These are phyloP conservation scores for Mesorhabditis spiculigera DNA, from an alignment of 2,888 invertebrate species.

Conservation along the genomic window DNA sequence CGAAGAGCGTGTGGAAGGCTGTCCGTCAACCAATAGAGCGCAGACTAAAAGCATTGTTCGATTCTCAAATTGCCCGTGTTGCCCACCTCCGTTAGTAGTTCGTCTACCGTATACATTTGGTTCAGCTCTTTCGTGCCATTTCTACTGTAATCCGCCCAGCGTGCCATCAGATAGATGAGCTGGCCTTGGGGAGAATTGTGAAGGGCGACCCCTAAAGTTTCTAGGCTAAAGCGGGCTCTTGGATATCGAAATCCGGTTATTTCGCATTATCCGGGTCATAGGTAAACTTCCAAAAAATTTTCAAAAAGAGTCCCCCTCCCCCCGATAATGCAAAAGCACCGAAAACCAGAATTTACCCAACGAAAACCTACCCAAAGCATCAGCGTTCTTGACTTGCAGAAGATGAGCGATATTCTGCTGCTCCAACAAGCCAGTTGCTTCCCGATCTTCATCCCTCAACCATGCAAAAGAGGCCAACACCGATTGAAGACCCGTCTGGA, in stretches of 20 bases:
- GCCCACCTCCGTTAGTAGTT: conserved; percentile 33
- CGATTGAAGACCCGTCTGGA: neutral
- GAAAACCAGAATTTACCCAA: neutral
- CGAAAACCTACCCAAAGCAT: conserved; percentile 15
- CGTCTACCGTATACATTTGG: conserved; percentile 36
- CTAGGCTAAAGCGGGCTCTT: no score
- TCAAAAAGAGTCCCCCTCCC: neutral
- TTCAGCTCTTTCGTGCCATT: conserved; percentile 20
- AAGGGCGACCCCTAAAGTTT: conserved; percentile 9
- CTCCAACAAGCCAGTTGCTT: conserved; percentile 11
- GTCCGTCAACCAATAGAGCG: conserved; percentile 37
- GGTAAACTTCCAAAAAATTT: no score
- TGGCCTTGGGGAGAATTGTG: conserved; percentile 25
- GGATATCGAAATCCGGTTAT: no score
- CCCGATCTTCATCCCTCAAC: conserved; percentile 14
- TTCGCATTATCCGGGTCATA: no score
- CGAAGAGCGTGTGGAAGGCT: conserved; percentile 14
- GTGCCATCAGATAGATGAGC: conserved; percentile 21
- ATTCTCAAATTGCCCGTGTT: no score
- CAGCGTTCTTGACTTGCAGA: conserved; percentile 16
- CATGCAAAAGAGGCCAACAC: conserved; percentile 18
- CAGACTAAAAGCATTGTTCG: conserved; percentile 11
- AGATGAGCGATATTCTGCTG: conserved; percentile 11
- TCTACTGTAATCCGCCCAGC: conserved; percentile 19
- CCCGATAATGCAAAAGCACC: no score